Evolutionary conservation across 2,113 vertebrate species (phyloP).

Genomic region (Argyrosomus japonicus): DNA sequence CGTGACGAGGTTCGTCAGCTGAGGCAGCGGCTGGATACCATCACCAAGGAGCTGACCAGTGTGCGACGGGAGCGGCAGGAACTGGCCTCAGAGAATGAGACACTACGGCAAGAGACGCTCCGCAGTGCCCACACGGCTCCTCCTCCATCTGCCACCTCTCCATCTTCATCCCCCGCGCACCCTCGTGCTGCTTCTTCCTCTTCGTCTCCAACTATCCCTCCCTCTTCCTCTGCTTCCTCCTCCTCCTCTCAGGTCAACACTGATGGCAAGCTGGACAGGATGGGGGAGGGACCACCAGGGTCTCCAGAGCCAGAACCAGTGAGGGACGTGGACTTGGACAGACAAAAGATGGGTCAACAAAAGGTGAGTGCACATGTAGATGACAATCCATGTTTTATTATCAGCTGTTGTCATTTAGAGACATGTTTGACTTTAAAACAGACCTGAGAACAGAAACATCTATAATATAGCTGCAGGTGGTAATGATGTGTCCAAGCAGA

Average conservation of each 20-base stretch:
- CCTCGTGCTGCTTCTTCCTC: slow-evolving; percentile 53
- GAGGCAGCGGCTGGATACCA: slow-evolving; percentile 90
- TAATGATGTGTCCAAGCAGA: too few species aligned
- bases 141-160: slow-evolving; percentile 25
- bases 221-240: slow-evolving; percentile 48
- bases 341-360: slow-evolving; percentile 78
- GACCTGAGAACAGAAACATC: neutral
- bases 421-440: too few species aligned
- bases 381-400: neutral
- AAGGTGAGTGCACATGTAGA: slow-evolving; percentile 51
- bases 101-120: slow-evolving; percentile 79
- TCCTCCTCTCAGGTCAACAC: slow-evolving; percentile 62
- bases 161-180: slow-evolving; percentile 35
- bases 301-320: slow-evolving; percentile 90
- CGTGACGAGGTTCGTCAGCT: slow-evolving; percentile 95
- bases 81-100: slow-evolving; percentile 87
- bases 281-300: slow-evolving; percentile 65
- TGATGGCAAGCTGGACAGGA: slow-evolving; percentile 63
- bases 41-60: slow-evolving; percentile 93
- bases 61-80: slow-evolving; percentile 91
- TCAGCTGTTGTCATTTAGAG: neutral
- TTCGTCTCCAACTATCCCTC: slow-evolving; percentile 63
- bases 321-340: slow-evolving; percentile 88
- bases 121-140: slow-evolving; percentile 8
- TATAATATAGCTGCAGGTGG: too few species aligned